Conservation (phyloP, 2,113 vertebrate genomes). For the Mobula hypostoma region DNA sequence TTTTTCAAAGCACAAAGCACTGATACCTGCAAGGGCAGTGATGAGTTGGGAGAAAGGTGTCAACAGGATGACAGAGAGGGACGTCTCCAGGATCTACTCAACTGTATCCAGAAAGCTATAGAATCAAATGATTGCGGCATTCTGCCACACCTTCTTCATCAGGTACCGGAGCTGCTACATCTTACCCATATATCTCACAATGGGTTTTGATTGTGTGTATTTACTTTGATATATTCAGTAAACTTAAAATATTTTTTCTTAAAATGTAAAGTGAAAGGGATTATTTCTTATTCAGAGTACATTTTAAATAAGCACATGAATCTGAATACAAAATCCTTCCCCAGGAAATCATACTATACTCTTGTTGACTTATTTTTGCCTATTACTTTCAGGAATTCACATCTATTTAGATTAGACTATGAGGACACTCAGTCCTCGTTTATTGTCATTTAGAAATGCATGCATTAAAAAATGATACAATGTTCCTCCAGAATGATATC, state of each 20-base stretch:
- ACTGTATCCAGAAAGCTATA: constrained; percentile 66
- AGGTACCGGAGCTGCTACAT: constrained; percentile 58
- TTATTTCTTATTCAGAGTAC: not conserved
- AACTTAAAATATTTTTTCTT: not conserved
- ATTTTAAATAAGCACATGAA: not conserved
- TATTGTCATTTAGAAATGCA: too few species aligned
- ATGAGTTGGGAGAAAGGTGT: constrained; percentile 22
- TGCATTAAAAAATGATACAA: too few species aligned
- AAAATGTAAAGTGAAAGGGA: not conserved
- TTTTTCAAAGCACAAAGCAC: not conserved
- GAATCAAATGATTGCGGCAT: constrained; percentile 70
- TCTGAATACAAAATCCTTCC: not conserved
- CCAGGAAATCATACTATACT: not conserved
- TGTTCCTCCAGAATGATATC: too few species aligned
- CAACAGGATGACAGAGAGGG: constrained; percentile 46
- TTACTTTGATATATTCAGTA: not conserved
- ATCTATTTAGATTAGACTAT: not conserved
- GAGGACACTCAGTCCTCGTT: too few species aligned
- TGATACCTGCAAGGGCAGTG: not conserved
- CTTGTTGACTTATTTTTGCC: not conserved
- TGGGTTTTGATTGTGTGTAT: not conserved
- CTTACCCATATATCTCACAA: not conserved
- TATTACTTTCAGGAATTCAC: not conserved
- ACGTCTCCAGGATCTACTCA: constrained; percentile 62
- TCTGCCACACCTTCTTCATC: constrained; percentile 81